Conservation (phyloP, 2,797 vertebrate genomes). For the Petrocephalus sullivani region DNA sequence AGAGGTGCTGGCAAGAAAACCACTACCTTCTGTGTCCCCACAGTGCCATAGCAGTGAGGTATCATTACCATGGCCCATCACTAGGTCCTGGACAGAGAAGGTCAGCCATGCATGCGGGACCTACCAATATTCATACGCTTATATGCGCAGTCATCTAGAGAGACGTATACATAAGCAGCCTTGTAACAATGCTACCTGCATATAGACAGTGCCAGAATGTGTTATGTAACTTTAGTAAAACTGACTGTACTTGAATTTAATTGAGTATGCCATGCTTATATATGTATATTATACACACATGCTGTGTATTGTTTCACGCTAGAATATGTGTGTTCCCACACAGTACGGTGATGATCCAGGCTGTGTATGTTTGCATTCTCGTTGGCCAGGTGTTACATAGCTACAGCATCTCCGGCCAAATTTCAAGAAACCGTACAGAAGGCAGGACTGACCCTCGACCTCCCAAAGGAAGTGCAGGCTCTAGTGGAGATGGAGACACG, state of each 20-base stretch:
- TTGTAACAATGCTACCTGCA: background rate
- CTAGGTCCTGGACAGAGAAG: slow-evolving; percentile 38
- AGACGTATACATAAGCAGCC: background rate
- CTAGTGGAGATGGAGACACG: slow-evolving; percentile 63
- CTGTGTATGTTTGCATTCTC: background rate
- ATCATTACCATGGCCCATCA: slow-evolving; percentile 73
- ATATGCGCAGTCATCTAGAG: background rate
- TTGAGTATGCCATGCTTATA: background rate
- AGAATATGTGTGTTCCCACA: background rate
- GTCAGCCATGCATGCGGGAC: slow-evolving; percentile 30
- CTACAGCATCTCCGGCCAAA: slow-evolving; percentile 82
- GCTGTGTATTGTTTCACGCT: background rate
- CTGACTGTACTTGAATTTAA: background rate
- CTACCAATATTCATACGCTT: background rate
- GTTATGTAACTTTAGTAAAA: background rate
- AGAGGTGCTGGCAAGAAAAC: slow-evolving; percentile 83
- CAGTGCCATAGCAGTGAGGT: slow-evolving; percentile 75
- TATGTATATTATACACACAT: background rate
- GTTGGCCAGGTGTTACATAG: slow-evolving; percentile 70
- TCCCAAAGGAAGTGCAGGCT: slow-evolving; percentile 55
- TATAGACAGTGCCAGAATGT: background rate
- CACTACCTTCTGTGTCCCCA: slow-evolving; percentile 85
- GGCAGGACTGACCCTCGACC: slow-evolving; percentile 66
- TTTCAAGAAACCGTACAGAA: slow-evolving; percentile 67
- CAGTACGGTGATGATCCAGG: background rate